Conservation (phyloP, 2,113 vertebrate species). For the Antigone vipio region DNA sequence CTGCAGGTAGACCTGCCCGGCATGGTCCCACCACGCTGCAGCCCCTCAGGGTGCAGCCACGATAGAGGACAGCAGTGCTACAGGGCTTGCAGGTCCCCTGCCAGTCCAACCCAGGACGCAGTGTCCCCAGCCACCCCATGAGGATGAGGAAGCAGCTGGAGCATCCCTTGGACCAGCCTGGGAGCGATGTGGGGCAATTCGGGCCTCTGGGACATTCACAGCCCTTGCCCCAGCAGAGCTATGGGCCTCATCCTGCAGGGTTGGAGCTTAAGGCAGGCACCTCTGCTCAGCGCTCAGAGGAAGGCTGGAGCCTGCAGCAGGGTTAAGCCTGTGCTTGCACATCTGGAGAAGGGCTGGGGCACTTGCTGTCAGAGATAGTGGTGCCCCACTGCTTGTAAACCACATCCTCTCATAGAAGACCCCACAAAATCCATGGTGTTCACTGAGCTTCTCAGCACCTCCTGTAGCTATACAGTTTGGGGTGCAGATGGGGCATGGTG, state of each 20-base stretch:
- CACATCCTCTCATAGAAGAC: not conserved
- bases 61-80: not conserved
- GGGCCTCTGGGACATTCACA: accelerated
- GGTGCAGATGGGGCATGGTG: not conserved
- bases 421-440: not conserved
- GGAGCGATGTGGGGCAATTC: accelerated
- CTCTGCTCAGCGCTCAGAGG: accelerated
- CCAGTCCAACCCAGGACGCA: too few relatives aligned
- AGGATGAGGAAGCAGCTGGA: not conserved
- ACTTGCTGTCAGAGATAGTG: not conserved
- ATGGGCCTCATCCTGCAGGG: not conserved
- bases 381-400: not conserved
- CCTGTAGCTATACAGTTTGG: too few relatives aligned
- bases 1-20: not conserved
- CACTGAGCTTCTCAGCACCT: not conserved
- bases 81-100: not conserved
- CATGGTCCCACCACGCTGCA: not conserved
- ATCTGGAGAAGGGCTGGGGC: not conserved
- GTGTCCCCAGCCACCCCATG: not conserved
- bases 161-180: not conserved
- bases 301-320: not conserved
- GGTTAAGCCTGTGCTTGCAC: not conserved
- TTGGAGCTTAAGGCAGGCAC: not conserved
- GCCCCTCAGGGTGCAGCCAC: not conserved
- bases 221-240: not conserved